A percentile compares a stretch with the other conserved stretches of the same genome.
phyloP scores from a whole-genome alignment of 2,113 vertebrate species.

The Echinops telfairi region DNA sequence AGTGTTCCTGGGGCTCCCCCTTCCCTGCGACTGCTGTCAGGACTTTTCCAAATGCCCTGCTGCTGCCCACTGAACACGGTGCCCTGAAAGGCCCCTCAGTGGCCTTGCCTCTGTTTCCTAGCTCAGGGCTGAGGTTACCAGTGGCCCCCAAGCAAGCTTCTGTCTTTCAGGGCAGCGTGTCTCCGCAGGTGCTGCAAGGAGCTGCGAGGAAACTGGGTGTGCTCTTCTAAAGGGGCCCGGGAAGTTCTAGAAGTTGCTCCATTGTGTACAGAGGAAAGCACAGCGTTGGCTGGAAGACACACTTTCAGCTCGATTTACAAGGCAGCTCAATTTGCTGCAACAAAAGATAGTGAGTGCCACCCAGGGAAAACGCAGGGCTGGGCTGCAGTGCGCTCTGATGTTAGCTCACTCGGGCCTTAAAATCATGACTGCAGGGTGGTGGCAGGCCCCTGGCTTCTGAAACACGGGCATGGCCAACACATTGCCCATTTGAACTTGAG shows the following conservation, averaged over 20 bases:
- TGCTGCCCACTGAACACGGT: slow-evolving; percentile 70
- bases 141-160: neutral
- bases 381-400: slow-evolving; percentile 63
- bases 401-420: slow-evolving; percentile 67
- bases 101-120: neutral
- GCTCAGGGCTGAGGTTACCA: slow-evolving; percentile 8
- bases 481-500: slow-evolving; percentile 78
- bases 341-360: slow-evolving; percentile 72
- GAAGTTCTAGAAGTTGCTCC: slow-evolving; percentile 64
- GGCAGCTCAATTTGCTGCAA: slow-evolving; percentile 65
- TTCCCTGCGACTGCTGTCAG: no score
- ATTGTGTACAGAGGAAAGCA: neutral
- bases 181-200: neutral
- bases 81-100: slow-evolving; percentile 66
- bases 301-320: slow-evolving; percentile 54
- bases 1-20: slow-evolving; percentile 53
- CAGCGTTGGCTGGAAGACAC: slow-evolving; percentile 48
- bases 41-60: slow-evolving; percentile 31
- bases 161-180: rapidly evolving
- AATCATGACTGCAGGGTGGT: slow-evolving; percentile 55
- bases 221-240: neutral
- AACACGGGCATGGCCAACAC: slow-evolving; percentile 71
- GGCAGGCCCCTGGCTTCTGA: slow-evolving; percentile 79
- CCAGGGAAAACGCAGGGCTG: slow-evolving; percentile 33
- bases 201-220: neutral